Base-by-base conservation (phyloP, 2,113 vertebrate genomes). In the Todiramphus saurophagus region DNA sequence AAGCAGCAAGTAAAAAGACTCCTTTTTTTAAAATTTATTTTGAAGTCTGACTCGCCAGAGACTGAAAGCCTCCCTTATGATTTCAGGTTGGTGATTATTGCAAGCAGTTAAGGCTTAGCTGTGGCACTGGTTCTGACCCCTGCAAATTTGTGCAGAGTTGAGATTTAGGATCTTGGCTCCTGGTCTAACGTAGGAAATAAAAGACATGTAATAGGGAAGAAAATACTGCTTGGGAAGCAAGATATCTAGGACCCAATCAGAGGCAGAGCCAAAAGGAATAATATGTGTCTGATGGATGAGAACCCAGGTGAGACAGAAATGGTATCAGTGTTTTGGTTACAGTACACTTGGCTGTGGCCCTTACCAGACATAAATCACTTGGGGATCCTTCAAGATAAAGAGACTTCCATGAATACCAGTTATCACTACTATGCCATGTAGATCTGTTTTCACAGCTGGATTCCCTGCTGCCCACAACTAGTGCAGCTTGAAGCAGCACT, bases 391-490 rank as follows among this genome's bases (percentile, higher is more conserved):
- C 67, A 83, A 44, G 75, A 82, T 69, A 35, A 75, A 87, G 35
- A 84, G 68, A 48, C 17, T 85, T 72, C 75, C 58, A 39, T 69
- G 67, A 83, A 59, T 39, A 80, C 59, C 86, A 75, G 66, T 91
- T 91, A 92, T 89, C 83, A 39, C 43, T 82, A 43, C 89, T 30
- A 48, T 35, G 21, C 80, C 93, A 75, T 48, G 39, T 66, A 91
- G 86, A 84, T 72, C 73, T 72, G 30, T 60, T 92, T 89, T 81
- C 93, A 92, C 87, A 95, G 89, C 77, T 68, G 96, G 96, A 93
- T 96, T 95, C 56, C 13, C 53, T 77, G 68, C 72, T 90, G 91
- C 83, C 92, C 87, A 93, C 66, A 94, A 88, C 94, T 94, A 83
- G 11, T 23, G 94, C 73, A 90, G 81, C 92, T 94, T 93, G 91